Evolutionary conservation across 2,888 invertebrate genomes (phyloP), one percentile per base, ranked within the genome.

Genomic region (Eledona agricola): DNA sequence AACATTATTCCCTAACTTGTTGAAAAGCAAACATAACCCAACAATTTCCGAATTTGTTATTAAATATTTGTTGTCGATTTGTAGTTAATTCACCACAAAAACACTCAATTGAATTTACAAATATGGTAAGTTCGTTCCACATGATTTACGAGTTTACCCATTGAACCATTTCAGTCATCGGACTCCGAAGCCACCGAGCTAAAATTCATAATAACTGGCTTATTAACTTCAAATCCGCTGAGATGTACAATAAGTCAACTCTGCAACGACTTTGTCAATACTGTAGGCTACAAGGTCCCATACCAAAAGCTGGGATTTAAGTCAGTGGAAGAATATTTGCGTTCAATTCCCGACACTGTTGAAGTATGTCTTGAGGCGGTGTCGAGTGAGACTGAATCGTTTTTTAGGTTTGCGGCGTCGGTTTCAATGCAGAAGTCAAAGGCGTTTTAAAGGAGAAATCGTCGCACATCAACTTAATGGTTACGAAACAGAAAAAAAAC

Each of bases 341-440:
- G 22, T 1, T 43, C 43, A 16, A 43, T 51, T 2, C 51, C 51
- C 9, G 35, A 45, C 9, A 45, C 45, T 9, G 43, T 51, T 23
- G 9, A 12, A 5, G 51, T 51, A 51, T n/a, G 20, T 31, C n/a
- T n/a, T n/a, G n/a, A n/a, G n/a, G n/a, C n/a, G n/a, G n/a, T 10
- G 3, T 28, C n/a, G 13, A n/a, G 3, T 17, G 9, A 2, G n/a
- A 10, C 5, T 28, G 2, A 13, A n/a, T 16, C 9, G 3, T 25
- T 35, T 20, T 32, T 32, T 12, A 50, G 50, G 13, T 50, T 16
- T 13, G 17, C 15, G 51, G 51, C 3, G 7, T 13, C 4, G 51
- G 51, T n/a, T 13, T 15, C 5, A 7, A 6, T 35, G 51, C 51
- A 1, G 32, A 43, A 35, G 51, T 51, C 5, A 6, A 34, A 25